Evolutionary conservation across 2,113 vertebrate species (phyloP).

Genomic region (Rhinogobius similis): DNA sequence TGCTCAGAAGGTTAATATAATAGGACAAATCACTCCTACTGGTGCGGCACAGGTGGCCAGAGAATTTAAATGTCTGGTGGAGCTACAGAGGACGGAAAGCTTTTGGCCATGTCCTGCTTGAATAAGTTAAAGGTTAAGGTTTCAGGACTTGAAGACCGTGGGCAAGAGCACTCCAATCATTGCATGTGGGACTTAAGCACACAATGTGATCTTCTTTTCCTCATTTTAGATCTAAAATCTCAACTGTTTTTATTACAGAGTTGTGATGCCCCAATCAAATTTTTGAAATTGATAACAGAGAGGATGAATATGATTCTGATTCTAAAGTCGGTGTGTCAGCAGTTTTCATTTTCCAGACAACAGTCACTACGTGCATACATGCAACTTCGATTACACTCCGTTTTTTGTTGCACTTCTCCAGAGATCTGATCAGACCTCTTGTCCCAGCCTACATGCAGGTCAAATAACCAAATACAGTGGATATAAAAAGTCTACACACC

Average conservation of each 20-base stretch:
- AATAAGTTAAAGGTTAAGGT: neutral
- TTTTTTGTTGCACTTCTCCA: no score
- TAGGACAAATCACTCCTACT: neutral
- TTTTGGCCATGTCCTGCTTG: neutral
- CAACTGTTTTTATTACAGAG: neutral
- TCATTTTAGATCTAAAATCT: neutral
- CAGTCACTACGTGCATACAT: no score
- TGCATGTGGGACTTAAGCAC: neutral
- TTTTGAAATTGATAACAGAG: no score
- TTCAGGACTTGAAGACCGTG: neutral
- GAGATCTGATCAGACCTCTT: no score
- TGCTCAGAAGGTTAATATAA: constrained; percentile 31
- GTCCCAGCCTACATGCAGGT: no score
- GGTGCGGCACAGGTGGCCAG: constrained; percentile 42
- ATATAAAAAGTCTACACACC: no score
- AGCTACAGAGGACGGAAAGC: constrained; percentile 19
- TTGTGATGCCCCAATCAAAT: neutral
- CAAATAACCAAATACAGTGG: no score
- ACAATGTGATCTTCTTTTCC: neutral
- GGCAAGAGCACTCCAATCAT: neutral
- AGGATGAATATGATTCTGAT: neutral
- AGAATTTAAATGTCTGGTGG: constrained; percentile 43
- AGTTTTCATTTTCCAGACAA: no score
- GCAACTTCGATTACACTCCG: no score
- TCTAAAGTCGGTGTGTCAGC: no score